These are phyloP conservation scores for Catharus minimus DNA, from an alignment of 2,113 vertebrate species.

Conservation along the genomic window DNA sequence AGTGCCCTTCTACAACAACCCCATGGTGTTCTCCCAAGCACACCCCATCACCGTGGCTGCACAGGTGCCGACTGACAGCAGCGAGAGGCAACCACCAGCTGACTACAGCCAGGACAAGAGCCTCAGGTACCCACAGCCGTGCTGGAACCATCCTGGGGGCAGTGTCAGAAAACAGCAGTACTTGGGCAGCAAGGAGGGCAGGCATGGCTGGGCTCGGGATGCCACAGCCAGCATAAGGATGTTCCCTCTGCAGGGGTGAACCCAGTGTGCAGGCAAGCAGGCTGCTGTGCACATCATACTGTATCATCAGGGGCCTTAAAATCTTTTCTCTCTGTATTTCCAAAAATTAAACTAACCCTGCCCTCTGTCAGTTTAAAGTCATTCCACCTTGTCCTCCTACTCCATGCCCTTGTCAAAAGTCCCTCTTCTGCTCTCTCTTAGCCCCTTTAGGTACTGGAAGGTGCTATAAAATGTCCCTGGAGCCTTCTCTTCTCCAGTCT, in stretches of 20 bases:
- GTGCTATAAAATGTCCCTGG: neutral
- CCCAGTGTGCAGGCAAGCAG: accelerated
- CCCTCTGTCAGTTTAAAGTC: neutral
- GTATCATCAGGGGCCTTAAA: neutral
- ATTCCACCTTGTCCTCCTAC: accelerated
- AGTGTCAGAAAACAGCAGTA: neutral
- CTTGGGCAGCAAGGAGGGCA: neutral
- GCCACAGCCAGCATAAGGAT: accelerated
- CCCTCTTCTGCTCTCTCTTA: neutral
- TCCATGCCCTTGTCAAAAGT: neutral
- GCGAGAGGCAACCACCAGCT: constrained; percentile 70
- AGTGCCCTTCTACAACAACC: constrained; percentile 80
- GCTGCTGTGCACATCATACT: neutral
- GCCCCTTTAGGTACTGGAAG: neutral
- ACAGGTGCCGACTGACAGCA: constrained; percentile 34
- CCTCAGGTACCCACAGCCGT: constrained; percentile 60
- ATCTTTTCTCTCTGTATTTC: neutral
- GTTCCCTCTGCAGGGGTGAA: neutral
- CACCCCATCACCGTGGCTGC: constrained; percentile 59
- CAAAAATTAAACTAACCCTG: neutral
- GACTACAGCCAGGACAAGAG: constrained; percentile 78
- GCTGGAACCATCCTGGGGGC: neutral
- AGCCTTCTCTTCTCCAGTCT: neutral
- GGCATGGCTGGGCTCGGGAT: accelerated
- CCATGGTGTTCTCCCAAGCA: constrained; percentile 79